Evolutionary conservation across 2,797 vertebrate species (phyloP).

Genomic region (Ctenopoma kingsleyae): DNA sequence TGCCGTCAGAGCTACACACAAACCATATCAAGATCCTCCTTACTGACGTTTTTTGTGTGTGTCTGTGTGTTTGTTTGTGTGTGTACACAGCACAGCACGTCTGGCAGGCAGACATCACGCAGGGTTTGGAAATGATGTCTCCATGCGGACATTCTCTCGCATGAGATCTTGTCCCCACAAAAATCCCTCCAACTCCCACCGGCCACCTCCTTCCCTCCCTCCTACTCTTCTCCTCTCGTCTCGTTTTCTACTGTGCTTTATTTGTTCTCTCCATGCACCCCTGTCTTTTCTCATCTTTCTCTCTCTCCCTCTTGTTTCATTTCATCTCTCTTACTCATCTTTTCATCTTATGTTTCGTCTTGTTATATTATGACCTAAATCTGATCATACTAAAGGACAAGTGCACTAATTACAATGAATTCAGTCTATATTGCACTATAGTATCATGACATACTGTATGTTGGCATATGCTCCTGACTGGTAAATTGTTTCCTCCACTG

Average conservation of each 20-base stretch:
- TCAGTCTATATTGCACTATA: not conserved
- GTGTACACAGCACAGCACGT: slow-evolving; percentile 39
- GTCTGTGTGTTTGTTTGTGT: slow-evolving; percentile 1
- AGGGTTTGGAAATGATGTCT: slow-evolving; percentile 62
- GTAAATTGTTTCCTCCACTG: not conserved
- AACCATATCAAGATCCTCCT: not conserved
- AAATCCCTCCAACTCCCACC: slow-evolving; percentile 16
- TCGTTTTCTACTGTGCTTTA: slow-evolving; percentile 1
- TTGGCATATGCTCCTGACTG: no score
- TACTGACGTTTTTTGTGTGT: slow-evolving; percentile 7
- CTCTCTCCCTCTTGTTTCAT: not conserved
- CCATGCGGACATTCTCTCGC: slow-evolving; percentile 46
- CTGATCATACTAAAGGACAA: not conserved
- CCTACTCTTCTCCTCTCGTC: slow-evolving; percentile 7
- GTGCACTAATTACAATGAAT: not conserved
- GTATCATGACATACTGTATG: not conserved
- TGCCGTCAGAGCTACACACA: not conserved
- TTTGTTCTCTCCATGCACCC: not conserved
- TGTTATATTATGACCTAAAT: no score
- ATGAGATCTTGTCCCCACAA: slow-evolving; percentile 47
- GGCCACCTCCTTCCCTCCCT: not conserved
- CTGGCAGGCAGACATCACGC: slow-evolving; percentile 46
- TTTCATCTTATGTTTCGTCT: not conserved
- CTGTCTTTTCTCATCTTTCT: not conserved
- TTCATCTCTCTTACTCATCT: not conserved